Base-by-base conservation (phyloP, 2,113 vertebrate genomes). In the Arenaria interpres region DNA sequence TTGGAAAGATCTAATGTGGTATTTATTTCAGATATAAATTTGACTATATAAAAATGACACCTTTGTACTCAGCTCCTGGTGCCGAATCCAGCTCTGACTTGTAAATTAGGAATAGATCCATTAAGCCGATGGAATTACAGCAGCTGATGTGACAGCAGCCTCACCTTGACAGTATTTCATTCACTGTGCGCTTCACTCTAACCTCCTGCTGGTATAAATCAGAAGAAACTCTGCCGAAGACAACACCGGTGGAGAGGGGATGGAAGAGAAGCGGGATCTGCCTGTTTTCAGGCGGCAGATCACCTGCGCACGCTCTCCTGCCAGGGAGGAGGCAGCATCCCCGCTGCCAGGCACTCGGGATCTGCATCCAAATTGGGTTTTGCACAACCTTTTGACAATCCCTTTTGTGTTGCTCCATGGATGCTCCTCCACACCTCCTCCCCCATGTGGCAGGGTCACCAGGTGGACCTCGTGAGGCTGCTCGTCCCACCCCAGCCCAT, bases 11-110 rank as follows among this genome's bases (percentile, higher is more conserved):
- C 71, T 79, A 92, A 90, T 18, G 37, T 33, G 62, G 64, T 74
- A 62, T 97, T 97, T 97, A 93, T 91, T 93, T 90, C 95, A 92
- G 88, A 79, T 80, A 94, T 79, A 94, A 96, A 93, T 91, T 79
- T 80, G 82, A 25, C 88, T 91, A 37, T 85, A 68, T 93, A 93
- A 96, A 93, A 94, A 87, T 86, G 85, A 86, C 80, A 94, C 73
- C 76, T 87, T 67, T 57, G 60, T 76, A 22, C n/a, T 91, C 57
- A 84, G 76, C 62, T 37, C 66, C 35, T 33, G 12, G 32, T 90
- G 57, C 54, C 7, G 21, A 71, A 89, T 89, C 76, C 80, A 85
- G 33, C 57, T 94, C 72, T 90, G 82, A 63, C 89, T 91, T 89
- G 68, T 90, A 97, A 96, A 96, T 97, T 89, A 85, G 76, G 35